These are phyloP conservation scores for Eulemur rubriventer DNA, from an alignment of 2,797 vertebrate species.

Conservation along the genomic window DNA sequence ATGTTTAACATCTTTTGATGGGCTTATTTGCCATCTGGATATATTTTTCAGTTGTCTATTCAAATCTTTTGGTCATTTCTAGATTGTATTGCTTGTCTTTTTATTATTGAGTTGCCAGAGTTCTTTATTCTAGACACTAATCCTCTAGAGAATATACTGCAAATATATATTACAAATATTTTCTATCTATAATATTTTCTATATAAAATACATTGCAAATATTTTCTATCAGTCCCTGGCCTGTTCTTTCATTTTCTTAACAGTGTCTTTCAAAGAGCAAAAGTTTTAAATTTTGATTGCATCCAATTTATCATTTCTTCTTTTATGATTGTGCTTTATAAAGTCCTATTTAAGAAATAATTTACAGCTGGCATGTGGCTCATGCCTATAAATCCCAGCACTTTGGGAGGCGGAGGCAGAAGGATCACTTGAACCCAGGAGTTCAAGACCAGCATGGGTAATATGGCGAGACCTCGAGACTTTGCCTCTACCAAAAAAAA, in stretches of 20 bases:
- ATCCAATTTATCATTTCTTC: background rate
- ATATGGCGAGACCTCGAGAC: too few species aligned
- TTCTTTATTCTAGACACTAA: background rate
- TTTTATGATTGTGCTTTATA: background rate
- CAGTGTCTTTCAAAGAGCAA: background rate
- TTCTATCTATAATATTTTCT: too few species aligned
- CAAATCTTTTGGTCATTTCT: background rate
- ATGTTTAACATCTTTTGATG: background rate
- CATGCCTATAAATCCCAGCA: too few species aligned
- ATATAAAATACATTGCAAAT: too few species aligned
- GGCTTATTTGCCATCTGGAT: background rate
- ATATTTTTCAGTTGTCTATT: background rate
- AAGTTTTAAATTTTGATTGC: background rate
- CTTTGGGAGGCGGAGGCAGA: background rate
- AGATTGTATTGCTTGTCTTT: background rate
- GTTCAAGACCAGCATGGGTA: too few species aligned
- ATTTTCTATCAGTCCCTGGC: too few species aligned
- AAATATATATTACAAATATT: too few species aligned
- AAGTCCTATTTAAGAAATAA: background rate
- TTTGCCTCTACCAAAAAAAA: too few species aligned
- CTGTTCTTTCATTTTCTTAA: background rate
- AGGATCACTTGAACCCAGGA: too few species aligned
- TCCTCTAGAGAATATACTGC: background rate
- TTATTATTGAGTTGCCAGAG: background rate
- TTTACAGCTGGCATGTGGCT: too few species aligned